Evolutionary conservation across 2,888 invertebrate species (phyloP), one percentile per base, ranked within the genome.

Genomic region (Keiferia lycopersicella): DNA sequence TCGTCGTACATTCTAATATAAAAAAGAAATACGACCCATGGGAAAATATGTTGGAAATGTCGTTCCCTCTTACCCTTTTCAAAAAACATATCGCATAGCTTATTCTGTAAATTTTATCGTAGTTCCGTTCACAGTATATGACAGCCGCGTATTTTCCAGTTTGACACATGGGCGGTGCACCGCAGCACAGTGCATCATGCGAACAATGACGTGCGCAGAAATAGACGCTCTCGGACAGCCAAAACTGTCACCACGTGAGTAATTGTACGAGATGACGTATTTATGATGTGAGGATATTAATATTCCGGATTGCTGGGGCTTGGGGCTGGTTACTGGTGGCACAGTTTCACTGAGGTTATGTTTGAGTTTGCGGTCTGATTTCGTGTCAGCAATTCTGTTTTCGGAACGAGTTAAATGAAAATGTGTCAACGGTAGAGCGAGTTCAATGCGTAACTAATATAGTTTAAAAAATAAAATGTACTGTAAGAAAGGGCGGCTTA

Each of bases 191-290:
- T 81, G 74, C 78, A 83, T 85, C 84, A 82, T 78, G 64, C 73
- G 68, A 77, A 79, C 80, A 81, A 81, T 80, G 79, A 79, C 82
- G 79, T 68, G 67, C 71, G 73, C 79, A 79, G 77, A 79, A 83
- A 82, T 84, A 84, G 78, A 77, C 71, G 65, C 63, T 61, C 60
- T 64, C 59, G 50, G 73, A 73, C 66, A 69, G 70, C 68, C 69
- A 73, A 71, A 66, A 66, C 67, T 68, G 69, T 68, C 69, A 65
- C 65, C 69, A 16, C 67, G 63, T 69, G 69, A 67, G 65, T 68
- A 72, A 71, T 68, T 67, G 67, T 60, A 34, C 41, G 7, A 18
- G 39, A 51, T 56, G 41, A 63, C 45, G 58, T 50, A 51, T 50
- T 50, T 61, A 34, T 61, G 61, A 61, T 50, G 50, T 45, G 45